phyloP scores from a whole-genome alignment of 2,888 invertebrate genomes.

The Melanophora roralis region DNA sequence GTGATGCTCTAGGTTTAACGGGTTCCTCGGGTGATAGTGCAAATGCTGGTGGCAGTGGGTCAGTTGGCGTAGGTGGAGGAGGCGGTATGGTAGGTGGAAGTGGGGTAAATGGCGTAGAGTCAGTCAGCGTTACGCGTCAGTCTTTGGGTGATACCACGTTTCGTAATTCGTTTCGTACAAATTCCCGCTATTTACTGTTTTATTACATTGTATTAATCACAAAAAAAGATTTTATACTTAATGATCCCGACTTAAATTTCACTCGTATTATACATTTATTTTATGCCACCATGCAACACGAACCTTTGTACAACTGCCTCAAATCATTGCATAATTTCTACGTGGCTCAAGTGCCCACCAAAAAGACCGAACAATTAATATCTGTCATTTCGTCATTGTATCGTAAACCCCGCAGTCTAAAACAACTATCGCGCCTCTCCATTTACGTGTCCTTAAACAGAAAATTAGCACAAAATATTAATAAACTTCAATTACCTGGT shows the following conservation, averaged over 20 bases:
- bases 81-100: slow-evolving; percentile 37
- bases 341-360: slow-evolving; percentile 81
- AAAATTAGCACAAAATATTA: slow-evolving; percentile 82
- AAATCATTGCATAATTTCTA: slow-evolving; percentile 82
- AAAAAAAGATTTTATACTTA: slow-evolving; percentile 81
- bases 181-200: slow-evolving; percentile 80
- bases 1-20: slow-evolving; percentile 70
- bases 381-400: slow-evolving; percentile 81
- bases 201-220: slow-evolving; percentile 85
- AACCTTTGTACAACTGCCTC: slow-evolving; percentile 83
- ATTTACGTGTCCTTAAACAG: slow-evolving; percentile 83
- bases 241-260: slow-evolving; percentile 81
- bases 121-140: slow-evolving; percentile 64
- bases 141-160: slow-evolving; percentile 71
- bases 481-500: slow-evolving; percentile 83
- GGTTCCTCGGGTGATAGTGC: slow-evolving; percentile 60
- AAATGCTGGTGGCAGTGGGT: slow-evolving; percentile 40
- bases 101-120: slow-evolving; percentile 51
- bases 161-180: slow-evolving; percentile 77
- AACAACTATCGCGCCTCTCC: slow-evolving; percentile 83
- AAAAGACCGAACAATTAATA: slow-evolving; percentile 81
- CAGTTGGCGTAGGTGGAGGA: slow-evolving; percentile 33
- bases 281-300: slow-evolving; percentile 83
- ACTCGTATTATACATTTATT: slow-evolving; percentile 83
- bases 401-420: slow-evolving; percentile 83